Evolutionary conservation across 1,140 invertebrate species (phyloP).

Genomic region (Zaprionus vittiger): DNA sequence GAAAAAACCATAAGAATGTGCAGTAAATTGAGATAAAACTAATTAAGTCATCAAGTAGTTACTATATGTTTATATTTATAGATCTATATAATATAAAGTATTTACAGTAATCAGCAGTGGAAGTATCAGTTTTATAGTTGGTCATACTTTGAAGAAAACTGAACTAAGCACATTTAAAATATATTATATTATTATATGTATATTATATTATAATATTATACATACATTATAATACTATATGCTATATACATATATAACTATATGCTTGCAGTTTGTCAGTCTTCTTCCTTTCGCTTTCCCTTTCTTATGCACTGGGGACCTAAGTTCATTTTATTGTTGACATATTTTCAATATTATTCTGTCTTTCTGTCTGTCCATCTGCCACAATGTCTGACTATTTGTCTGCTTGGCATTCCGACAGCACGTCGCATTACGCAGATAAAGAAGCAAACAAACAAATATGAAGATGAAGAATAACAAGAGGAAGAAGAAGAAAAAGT

Average conservation of each 20-base stretch:
- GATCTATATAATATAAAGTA: too few species aligned
- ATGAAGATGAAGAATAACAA: slow-evolving; percentile 22
- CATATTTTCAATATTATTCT: slow-evolving; percentile 4
- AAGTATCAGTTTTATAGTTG: too few species aligned
- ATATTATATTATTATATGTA: not conserved
- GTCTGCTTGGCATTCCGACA: slow-evolving; percentile 46
- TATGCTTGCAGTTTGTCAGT: not conserved
- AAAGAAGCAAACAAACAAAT: slow-evolving; percentile 45
- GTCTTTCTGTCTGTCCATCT: slow-evolving; percentile 2
- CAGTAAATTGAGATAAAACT: too few species aligned
- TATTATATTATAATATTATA: too few species aligned
- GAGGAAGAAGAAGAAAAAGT: slow-evolving; percentile 14
- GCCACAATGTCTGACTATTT: slow-evolving; percentile 7
- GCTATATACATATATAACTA: too few species aligned
- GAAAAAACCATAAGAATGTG: not conserved
- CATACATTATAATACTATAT: too few species aligned
- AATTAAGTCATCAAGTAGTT: too few species aligned
- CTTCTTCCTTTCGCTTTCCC: not conserved
- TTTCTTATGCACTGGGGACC: not conserved
- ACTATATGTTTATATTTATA: too few species aligned
- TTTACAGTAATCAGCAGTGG: too few species aligned
- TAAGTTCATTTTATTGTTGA: not conserved
- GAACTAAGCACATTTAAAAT: too few species aligned
- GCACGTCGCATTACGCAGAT: slow-evolving; percentile 52
- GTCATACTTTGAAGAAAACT: too few species aligned